Conservation (phyloP, 2,888 invertebrate species). For the Plusia festucae region DNA sequence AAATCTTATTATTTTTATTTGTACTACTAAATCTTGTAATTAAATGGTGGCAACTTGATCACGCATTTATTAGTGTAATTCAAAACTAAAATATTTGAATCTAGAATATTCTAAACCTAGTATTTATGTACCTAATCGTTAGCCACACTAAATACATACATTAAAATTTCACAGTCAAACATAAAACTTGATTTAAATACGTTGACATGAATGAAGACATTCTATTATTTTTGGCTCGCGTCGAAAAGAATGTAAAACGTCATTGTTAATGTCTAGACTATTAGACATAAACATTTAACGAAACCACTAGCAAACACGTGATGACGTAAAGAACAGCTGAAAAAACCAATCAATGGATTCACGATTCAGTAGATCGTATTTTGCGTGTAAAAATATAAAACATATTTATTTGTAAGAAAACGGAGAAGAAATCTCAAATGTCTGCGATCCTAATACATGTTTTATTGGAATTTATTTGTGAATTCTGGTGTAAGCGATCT, state of each 20-base stretch:
- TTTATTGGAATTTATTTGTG: constrained; percentile 26
- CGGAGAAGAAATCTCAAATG: neutral
- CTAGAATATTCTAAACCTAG: neutral
- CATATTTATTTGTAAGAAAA: neutral
- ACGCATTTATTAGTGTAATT: no score
- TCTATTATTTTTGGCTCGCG: constrained; percentile 52
- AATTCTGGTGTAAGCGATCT: constrained; percentile 26
- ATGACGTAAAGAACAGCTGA: constrained; percentile 48
- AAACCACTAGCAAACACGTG: constrained; percentile 26
- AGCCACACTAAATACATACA: constrained; percentile 8
- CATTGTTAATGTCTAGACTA: constrained; percentile 52
- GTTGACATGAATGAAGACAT: constrained; percentile 53
- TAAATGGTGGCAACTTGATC: no score
- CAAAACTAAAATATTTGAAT: neutral
- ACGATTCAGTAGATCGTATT: constrained; percentile 37
- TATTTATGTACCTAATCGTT: no score
- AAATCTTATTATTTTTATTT: no score
- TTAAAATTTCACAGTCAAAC: neutral
- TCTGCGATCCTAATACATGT: neutral
- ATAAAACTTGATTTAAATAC: constrained; percentile 22
- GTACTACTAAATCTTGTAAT: no score
- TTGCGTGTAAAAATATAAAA: constrained; percentile 13
- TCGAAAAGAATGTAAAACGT: constrained; percentile 46
- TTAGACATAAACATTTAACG: constrained; percentile 29
- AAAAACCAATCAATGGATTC: constrained; percentile 42